Evolutionary conservation across 2,113 vertebrate species (phyloP), one percentile per base, ranked within the genome.

Genomic region (Tachysurus fulvidraco): DNA sequence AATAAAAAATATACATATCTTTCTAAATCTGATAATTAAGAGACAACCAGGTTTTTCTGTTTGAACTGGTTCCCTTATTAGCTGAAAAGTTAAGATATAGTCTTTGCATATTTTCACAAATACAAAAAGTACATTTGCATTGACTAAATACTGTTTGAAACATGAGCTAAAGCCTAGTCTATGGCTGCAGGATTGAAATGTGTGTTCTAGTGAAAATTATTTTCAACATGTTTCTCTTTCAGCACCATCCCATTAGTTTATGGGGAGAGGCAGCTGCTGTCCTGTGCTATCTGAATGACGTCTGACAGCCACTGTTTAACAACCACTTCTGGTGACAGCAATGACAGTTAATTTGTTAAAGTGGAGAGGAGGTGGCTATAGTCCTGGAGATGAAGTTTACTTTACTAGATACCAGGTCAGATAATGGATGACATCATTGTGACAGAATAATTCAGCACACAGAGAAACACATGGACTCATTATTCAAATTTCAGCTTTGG

Each of bases 381-480:
- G 60, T 44, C 81, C 50, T 71, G 67, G 57, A 64, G 71, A 85
- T 81, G 84, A 71, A 69, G 84, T 83, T 81, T 86, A 83, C 78
- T 83, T 86, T 69, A 87, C 64, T 77, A 88, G 87, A 90, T 87
- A 83, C 46, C 54, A 44, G 36, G 83, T 41, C 76, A 65, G 76
- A 73, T 88, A 84, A 88, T 81, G 46, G 86, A 91, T 95, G 93
- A 94, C 92, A 93, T 93, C 92, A 95, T 90, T 65, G 88, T 85
- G 78, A 88, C 91, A 92, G 86, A 89, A 89, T 90, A 92, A 90
- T 91, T 93, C 91, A 88, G 81, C 86, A 83, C 41, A 69, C 41
- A 81, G 59, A 86, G 67, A 87, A 69, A 46, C 84, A 88, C 65
- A 74, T 83, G 55, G 62, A 77, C 5, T 86, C 85, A 84, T 83